These are phyloP conservation scores for Tragelaphus strepsiceros DNA, from an alignment of 2,113 vertebrate species.

Conservation along the genomic window DNA sequence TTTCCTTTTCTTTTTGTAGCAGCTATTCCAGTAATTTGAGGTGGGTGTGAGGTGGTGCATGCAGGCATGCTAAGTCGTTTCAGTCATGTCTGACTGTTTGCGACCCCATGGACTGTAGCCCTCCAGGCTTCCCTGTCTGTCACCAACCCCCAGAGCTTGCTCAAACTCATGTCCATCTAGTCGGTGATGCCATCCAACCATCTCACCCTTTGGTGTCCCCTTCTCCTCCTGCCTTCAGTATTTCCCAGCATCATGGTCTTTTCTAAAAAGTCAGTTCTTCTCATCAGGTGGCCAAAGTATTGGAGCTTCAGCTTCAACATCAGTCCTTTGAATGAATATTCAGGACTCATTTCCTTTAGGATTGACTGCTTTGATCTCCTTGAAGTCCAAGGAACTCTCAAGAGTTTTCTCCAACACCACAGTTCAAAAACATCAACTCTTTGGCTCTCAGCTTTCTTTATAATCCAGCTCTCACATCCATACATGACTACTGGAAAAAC, in stretches of 20 bases:
- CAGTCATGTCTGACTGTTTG: background rate
- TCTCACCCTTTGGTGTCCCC: background rate
- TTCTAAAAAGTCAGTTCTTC: background rate
- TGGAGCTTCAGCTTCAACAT: background rate
- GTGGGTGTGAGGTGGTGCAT: background rate
- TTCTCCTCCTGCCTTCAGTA: background rate
- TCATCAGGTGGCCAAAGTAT: background rate
- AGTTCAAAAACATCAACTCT: background rate
- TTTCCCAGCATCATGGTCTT: background rate
- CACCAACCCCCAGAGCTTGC: background rate
- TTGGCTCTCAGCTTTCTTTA: background rate
- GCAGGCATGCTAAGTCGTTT: background rate
- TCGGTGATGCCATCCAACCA: background rate
- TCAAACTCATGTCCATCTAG: background rate
- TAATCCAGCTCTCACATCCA: background rate
- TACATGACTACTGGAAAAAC: background rate
- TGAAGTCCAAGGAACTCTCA: background rate
- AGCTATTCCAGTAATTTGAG: background rate
- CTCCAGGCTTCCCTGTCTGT: background rate
- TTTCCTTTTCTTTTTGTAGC: background rate
- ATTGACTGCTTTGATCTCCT: background rate
- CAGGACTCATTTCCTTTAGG: background rate
- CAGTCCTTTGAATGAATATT: background rate
- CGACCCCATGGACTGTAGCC: background rate
- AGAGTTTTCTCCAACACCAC: background rate